Percentiles rank a stretch among this genome's conserved stretches.
phyloP scores from a whole-genome alignment of 2,797 vertebrate genomes.

The Cossypha dichroa region DNA sequence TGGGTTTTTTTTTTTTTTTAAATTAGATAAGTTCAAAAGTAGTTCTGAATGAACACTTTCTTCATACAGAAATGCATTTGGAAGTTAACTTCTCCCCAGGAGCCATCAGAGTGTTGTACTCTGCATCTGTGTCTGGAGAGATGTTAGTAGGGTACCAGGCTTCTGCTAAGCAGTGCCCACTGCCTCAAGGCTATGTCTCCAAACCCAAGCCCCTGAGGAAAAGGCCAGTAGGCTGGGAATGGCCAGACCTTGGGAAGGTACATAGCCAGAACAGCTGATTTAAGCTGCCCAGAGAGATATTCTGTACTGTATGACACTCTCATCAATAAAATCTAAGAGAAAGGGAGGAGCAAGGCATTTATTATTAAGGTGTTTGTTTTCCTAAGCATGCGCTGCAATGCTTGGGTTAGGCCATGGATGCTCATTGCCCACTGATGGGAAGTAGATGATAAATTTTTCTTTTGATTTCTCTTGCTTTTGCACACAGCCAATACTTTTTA shows the following conservation, averaged over 20 bases:
- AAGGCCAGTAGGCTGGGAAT: neutral
- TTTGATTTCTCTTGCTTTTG: neutral
- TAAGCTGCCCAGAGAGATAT: neutral
- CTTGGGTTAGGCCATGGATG: neutral
- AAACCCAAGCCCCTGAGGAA: neutral
- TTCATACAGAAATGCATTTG: neutral
- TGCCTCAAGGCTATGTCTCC: neutral
- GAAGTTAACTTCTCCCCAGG: neutral
- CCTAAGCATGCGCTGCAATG: rapidly evolving
- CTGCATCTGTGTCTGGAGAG: neutral
- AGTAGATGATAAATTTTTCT: neutral
- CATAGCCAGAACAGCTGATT: neutral
- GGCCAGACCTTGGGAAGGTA: neutral
- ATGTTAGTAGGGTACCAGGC: no score
- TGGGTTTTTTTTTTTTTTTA: neutral
- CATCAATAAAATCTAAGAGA: neutral
- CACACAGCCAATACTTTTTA: neutral
- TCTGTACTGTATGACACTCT: rapidly evolving
- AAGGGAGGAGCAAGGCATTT: neutral
- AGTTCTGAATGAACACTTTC: neutral
- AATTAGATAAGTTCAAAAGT: neutral
- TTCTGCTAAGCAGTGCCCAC: neutral
- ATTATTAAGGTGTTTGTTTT: neutral
- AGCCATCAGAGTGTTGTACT: neutral
- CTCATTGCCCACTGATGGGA: neutral